Conservation (phyloP, 2,113 vertebrate species). For the Oophaga pumilio region DNA sequence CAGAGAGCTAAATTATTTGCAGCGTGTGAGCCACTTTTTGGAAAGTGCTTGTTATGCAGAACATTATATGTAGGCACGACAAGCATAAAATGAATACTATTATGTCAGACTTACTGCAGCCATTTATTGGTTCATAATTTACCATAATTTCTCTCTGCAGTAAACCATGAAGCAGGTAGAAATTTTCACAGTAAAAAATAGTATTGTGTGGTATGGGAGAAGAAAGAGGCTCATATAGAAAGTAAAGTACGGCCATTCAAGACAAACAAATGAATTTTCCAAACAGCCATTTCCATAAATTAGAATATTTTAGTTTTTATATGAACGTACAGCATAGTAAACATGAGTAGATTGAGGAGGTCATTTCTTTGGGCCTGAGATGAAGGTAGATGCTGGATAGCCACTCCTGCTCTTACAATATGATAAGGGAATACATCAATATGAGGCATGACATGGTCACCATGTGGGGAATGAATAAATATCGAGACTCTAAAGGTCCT, state of each 20-base stretch:
- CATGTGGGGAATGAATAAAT: background rate
- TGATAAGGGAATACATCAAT: background rate
- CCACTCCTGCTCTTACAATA: background rate
- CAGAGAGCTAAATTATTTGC: constrained; percentile 24
- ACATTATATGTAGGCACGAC: constrained; percentile 3
- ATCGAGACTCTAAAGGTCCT: background rate
- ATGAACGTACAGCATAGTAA: constrained; percentile 15
- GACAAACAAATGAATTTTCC: constrained; percentile 45
- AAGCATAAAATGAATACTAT: constrained; percentile 45
- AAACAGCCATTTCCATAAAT: constrained; percentile 46
- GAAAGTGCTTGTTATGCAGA: constrained; percentile 11
- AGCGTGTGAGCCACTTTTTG: constrained; percentile 23
- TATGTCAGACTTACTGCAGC: constrained; percentile 27
- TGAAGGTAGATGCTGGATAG: constrained; percentile 5
- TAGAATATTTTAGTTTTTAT: constrained; percentile 47
- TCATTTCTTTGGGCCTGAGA: constrained; percentile 4
- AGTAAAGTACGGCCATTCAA: constrained; percentile 3
- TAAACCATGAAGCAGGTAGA: constrained; percentile 21
- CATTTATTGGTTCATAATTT: constrained; percentile 49
- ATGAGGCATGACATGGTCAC: too few species aligned
- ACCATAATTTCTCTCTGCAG: constrained; percentile 40
- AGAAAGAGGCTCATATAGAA: constrained; percentile 13
- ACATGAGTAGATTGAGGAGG: constrained; percentile 13
- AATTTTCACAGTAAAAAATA: constrained; percentile 43
- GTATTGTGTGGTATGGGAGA: background rate